A percentile compares a stretch with the other conserved stretches of the same genome.
phyloP scores from a whole-genome alignment of 2,113 vertebrate genomes.

The Mesembrinibis cayennensis region DNA sequence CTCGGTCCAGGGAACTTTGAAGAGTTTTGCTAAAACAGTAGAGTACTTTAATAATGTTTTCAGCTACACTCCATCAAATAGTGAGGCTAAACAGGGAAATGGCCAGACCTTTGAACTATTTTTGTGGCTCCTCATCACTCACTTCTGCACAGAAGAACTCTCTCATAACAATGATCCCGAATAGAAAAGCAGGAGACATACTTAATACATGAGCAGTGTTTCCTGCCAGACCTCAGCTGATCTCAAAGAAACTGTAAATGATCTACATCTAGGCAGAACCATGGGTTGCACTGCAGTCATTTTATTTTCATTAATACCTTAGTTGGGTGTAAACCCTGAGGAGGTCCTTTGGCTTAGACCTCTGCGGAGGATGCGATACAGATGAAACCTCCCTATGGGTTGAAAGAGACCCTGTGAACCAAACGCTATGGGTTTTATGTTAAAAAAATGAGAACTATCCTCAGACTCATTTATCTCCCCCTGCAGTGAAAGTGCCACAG shows the following conservation, averaged over 20 bases:
- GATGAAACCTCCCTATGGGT: not conserved
- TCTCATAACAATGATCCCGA: not conserved
- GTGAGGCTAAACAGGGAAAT: not conserved
- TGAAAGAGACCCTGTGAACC: not conserved
- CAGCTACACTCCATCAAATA: slow-evolving; percentile 23
- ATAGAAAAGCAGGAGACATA: not conserved
- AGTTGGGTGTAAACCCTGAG: not conserved
- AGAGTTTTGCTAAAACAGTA: not conserved
- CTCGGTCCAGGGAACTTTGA: not conserved
- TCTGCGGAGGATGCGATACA: not conserved
- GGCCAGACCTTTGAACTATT: not conserved
- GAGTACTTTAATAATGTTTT: slow-evolving; percentile 15
- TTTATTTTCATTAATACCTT: not conserved
- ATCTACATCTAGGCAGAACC: not conserved
- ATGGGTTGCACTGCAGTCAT: not conserved
- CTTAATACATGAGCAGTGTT: not conserved
- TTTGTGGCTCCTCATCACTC: slow-evolving; percentile 40
- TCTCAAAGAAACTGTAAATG: not conserved
- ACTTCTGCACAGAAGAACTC: not conserved
- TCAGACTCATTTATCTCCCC: not conserved
- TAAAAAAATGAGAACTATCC: not conserved
- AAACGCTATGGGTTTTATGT: not conserved
- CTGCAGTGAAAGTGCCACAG: not conserved
- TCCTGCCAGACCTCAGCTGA: slow-evolving; percentile 19
- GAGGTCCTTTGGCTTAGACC: not conserved